A percentile compares a stretch with the other conserved stretches of the same genome.
Evolutionary conservation across 2,797 vertebrate genomes (phyloP).

Genomic region (Eremophila alpestris): DNA sequence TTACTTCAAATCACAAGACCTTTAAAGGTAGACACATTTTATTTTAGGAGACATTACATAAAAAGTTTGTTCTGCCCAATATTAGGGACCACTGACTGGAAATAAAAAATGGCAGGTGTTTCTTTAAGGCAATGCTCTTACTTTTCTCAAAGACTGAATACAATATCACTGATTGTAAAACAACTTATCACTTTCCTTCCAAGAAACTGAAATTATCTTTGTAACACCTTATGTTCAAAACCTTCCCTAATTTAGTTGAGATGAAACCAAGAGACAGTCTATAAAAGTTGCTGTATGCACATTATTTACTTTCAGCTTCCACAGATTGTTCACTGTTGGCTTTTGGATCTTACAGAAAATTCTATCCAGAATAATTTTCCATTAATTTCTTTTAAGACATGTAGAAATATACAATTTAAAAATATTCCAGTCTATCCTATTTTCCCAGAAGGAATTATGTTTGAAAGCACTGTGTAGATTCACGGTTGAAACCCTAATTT

Average conservation of each 20-base stretch:
- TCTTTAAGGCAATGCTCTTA: neutral
- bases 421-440: neutral
- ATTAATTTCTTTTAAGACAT: neutral
- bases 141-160: neutral
- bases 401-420: neutral
- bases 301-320: neutral
- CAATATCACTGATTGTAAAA: neutral
- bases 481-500: neutral
- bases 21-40: neutral
- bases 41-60: neutral
- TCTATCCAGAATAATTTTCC: neutral
- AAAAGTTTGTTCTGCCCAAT: neutral
- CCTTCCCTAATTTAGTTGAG: neutral
- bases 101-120: neutral
- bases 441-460: neutral
- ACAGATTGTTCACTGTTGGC: neutral
- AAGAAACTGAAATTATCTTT: neutral
- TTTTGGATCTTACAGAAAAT: neutral
- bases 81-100: neutral
- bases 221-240: neutral
- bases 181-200: neutral
- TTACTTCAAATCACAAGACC: neutral
- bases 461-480: neutral
- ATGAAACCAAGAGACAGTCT: neutral
- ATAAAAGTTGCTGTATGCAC: neutral